Conservation (phyloP, 2,113 vertebrate genomes). For the Indri indri region DNA sequence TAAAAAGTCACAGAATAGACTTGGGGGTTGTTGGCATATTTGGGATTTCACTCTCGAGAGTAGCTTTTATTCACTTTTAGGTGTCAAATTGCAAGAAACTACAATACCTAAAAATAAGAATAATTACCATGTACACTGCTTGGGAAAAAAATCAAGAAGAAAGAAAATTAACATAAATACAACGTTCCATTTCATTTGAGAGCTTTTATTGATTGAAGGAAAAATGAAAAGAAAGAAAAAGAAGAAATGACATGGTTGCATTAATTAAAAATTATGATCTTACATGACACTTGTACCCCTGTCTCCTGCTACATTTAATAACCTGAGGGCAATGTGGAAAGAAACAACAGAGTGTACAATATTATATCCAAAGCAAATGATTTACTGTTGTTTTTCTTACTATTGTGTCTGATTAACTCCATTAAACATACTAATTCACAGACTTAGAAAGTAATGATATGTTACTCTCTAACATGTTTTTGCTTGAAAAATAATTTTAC, state of each 20-base stretch:
- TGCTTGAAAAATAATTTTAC: conserved; percentile 30
- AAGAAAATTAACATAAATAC: conserved; percentile 55
- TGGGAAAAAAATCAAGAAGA: conserved; percentile 1
- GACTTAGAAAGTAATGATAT: not conserved
- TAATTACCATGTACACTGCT: not conserved
- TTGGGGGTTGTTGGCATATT: not conserved
- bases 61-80: not conserved
- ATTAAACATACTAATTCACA: conserved; percentile 20
- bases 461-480: not conserved
- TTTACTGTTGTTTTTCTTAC: not conserved
- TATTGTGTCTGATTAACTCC: not conserved
- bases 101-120: not conserved
- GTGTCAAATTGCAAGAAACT: not conserved
- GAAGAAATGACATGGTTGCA: not conserved
- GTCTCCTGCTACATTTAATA: not conserved
- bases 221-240: conserved; percentile 24
- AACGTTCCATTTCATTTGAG: conserved; percentile 37
- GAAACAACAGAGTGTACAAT: not conserved
- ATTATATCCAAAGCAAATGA: not conserved
- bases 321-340: not conserved
- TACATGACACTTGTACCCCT: not conserved
- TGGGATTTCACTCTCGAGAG: not conserved
- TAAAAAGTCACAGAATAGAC: not conserved
- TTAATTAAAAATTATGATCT: conserved; percentile 40
- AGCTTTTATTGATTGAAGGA: conserved; percentile 33